Base-by-base conservation (phyloP, 2,888 invertebrate genomes). In the Camptogramma bilineatum region DNA sequence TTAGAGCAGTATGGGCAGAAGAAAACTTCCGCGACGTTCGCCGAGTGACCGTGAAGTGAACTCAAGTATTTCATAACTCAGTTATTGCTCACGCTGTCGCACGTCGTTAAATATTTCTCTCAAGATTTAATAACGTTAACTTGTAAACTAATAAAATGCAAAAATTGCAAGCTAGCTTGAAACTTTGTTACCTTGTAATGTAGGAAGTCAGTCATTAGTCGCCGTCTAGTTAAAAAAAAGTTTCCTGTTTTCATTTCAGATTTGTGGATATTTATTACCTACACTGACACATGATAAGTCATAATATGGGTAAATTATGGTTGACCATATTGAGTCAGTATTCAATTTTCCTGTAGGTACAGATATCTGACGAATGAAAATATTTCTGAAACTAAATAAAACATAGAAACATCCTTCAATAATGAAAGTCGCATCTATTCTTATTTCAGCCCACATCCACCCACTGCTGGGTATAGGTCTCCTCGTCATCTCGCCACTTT, bases 41-140 rank as follows among this genome's bases (percentile, higher is more conserved):
- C 77, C 59, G 82, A 82, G 76, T 82, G 83, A 80, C 55, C 59
- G 61, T 73, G 72, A 74, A 82, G 77, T 75, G 77, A 72, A 73
- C 80, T 83, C 75, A 72, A 79, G 79, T 73, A 77, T 74, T 76
- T 75, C 67, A 71, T 78, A 83, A 84, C 83, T 85, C 82, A 77
- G 78, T 83, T 84, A 85, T 85, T 84, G 76, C 84, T 75, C 75
- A 73, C 70, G 70, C 69, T 46, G 66, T 63, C 44, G 60, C 57
- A 66, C 66, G 62, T 62, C 66, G 70, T 72, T 72, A 72, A 72
- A 68, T 68, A 60, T 62, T 68, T 64, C 66, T 52, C 56, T 58
- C 51, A 57, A 51, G 63, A 52, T 69, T 71, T 71, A 69, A 71
- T 71, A 71, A 72, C 61, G 54, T 47, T 55, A 68, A 68, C 65